Evolutionary conservation across 2,888 invertebrate species (phyloP).

Genomic region (Catocala sponsa): DNA sequence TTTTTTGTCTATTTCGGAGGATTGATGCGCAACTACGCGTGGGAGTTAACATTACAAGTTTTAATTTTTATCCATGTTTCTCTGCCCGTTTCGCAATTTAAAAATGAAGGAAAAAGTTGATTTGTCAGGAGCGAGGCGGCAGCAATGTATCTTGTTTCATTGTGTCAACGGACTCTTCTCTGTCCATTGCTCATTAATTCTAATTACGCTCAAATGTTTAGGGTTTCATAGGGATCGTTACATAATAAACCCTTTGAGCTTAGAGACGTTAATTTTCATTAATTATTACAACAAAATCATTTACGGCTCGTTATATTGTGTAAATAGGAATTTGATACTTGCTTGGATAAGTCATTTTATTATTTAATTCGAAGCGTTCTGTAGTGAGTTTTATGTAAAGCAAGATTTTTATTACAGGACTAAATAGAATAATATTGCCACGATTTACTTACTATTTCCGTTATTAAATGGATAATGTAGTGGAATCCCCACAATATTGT

Average conservation of each 20-base stretch:
- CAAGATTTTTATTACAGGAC: too few species aligned
- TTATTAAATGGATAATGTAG: too few species aligned
- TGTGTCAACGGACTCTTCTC: slow-evolving; percentile 72
- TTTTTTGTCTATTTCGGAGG: slow-evolving; percentile 48
- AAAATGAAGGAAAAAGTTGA: slow-evolving; percentile 22
- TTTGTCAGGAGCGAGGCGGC: slow-evolving; percentile 51
- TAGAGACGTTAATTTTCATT: slow-evolving; percentile 58
- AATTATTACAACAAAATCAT: slow-evolving; percentile 44
- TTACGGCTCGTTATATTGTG: slow-evolving; percentile 21
- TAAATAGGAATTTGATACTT: slow-evolving; percentile 2
- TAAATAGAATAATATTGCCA: too few species aligned
- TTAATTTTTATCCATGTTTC: too few species aligned
- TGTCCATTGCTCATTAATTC: slow-evolving; percentile 78
- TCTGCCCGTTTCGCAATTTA: neutral
- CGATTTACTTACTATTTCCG: too few species aligned
- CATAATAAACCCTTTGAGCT: slow-evolving; percentile 61
- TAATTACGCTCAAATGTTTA: slow-evolving; percentile 74
- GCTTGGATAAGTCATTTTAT: too few species aligned
- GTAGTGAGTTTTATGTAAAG: too few species aligned
- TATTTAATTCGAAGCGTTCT: too few species aligned
- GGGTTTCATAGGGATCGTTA: slow-evolving; percentile 64
- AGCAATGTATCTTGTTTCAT: slow-evolving; percentile 68
- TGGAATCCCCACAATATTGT: too few species aligned
- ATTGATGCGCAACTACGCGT: slow-evolving; percentile 7
- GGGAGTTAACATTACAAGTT: too few species aligned